These are phyloP conservation scores for Drosophila hamatofila DNA, from an alignment of 2,888 invertebrate species.

Conservation along the genomic window DNA sequence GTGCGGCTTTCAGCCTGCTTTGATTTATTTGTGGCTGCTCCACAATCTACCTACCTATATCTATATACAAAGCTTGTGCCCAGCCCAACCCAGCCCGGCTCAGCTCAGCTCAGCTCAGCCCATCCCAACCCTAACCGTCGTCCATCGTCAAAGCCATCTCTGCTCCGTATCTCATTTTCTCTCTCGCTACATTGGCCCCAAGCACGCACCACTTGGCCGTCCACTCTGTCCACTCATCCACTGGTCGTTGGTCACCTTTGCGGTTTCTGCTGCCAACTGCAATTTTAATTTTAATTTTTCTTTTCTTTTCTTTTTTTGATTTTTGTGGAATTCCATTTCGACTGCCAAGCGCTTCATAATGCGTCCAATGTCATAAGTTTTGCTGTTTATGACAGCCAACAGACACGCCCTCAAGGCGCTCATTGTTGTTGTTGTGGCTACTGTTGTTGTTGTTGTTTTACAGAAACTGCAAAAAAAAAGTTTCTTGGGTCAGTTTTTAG, in stretches of 20 bases:
- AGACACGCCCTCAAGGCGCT: slow-evolving; percentile 60
- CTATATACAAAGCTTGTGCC: slow-evolving; percentile 12
- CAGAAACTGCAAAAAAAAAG: slow-evolving; percentile 8
- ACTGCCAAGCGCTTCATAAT: slow-evolving; percentile 35
- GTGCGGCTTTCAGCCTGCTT: slow-evolving; percentile 45
- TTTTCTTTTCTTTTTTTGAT: not conserved
- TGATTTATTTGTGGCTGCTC: slow-evolving; percentile 42
- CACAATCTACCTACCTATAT: slow-evolving; percentile 2
- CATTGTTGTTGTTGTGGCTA: not conserved
- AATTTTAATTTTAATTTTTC: slow-evolving; percentile 37
- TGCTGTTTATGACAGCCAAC: slow-evolving; percentile 43
- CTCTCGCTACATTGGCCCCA: slow-evolving; percentile 45
- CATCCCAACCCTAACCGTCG: slow-evolving; percentile 21
- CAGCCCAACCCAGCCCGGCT: slow-evolving; percentile 21
- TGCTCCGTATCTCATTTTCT: slow-evolving; percentile 2
- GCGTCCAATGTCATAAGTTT: slow-evolving; percentile 64
- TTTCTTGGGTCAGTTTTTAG: slow-evolving; percentile 16
- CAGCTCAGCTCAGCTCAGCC: slow-evolving; percentile 26
- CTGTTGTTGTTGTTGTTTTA: not conserved
- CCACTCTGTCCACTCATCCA: not conserved
- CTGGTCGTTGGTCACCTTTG: slow-evolving; percentile 35
- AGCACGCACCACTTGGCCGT: slow-evolving; percentile 55
- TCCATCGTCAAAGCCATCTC: not conserved
- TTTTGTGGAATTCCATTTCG: slow-evolving; percentile 33
- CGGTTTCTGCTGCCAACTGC: slow-evolving; percentile 40